Base-by-base conservation (phyloP, 2,888 invertebrate genomes). In the Cabera pusaria region DNA sequence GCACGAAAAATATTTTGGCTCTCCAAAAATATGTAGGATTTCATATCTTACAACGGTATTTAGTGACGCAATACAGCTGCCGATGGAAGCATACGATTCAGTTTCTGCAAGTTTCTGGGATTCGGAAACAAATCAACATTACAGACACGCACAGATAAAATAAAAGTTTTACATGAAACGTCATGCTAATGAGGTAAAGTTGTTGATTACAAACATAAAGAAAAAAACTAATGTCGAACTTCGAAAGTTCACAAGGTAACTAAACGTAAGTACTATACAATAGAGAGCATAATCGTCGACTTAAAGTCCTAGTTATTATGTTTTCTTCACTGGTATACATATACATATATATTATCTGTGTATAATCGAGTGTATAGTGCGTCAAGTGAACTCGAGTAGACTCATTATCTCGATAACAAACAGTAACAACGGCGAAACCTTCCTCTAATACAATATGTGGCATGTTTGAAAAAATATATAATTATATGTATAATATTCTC, bases 211-310 rank as follows among this genome's bases (percentile, higher is more conserved):
- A 67, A n/a, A n/a, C n/a, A 66, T 69, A 72, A 65, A 68, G 64
- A 68, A 72, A 72, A 23, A 72, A 63, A 76, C 65, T 67, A 76
- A 77, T 69, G 56, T 61, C 54, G 87, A 87, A 87, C 87, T 87
- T 87, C 79, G 76, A 66, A 82, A 82, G 87, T 83, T 84, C 87
- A 67, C 61, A 69, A 82, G 87, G 87, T 87, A 87, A 87, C 86
- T 87, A 85, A 84, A 83, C 63, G 66, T 81, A 83, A 75, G 72
- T 74, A 78, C 64, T 71, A 72, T 72, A 73, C 58, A 65, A 48
- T 51, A 61, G 75, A 75, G 72, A 75, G 73, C 65, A 58, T 70
- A 72, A 64, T 72, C 65, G 68, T 66, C 62, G 87, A 86, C 86
- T 87, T 84, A 83, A 65, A 86, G 85, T 83, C 87, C 76, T 80